A percentile compares a stretch with the other conserved stretches of the same genome.
phyloP scores from a whole-genome alignment of 2,888 invertebrate species.

The Ophion slaviceki region DNA sequence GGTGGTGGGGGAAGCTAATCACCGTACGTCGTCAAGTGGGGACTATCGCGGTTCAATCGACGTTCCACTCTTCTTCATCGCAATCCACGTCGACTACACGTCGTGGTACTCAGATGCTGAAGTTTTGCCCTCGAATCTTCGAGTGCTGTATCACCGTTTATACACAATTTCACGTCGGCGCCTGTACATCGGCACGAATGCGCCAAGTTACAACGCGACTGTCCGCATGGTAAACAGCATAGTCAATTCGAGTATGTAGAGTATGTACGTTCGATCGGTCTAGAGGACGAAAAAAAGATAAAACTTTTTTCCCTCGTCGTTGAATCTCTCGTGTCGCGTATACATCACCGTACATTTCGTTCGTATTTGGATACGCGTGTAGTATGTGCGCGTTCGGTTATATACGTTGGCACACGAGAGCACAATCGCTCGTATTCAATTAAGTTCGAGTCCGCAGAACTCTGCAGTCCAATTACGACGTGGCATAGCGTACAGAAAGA shows the following conservation, averaged over 20 bases:
- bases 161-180: neutral
- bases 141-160: neutral
- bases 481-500: constrained; percentile 48
- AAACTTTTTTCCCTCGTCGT: neutral
- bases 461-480: constrained; percentile 64
- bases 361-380: neutral
- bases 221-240: neutral
- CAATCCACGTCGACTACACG: too few relatives aligned
- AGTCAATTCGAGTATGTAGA: neutral
- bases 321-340: neutral
- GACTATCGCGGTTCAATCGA: too few relatives aligned
- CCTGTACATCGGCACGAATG: neutral
- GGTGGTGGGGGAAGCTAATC: too few relatives aligned
- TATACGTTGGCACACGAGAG: constrained; percentile 32
- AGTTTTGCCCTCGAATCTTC: neutral
- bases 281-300: neutral
- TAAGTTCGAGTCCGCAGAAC: constrained; percentile 60
- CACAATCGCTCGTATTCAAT: constrained; percentile 64
- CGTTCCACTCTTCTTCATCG: too few relatives aligned
- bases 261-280: neutral
- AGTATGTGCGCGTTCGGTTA: constrained; percentile 1
- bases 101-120: neutral
- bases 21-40: too few relatives aligned
- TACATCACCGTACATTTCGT: neutral
- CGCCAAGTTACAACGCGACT: neutral